phyloP scores from a whole-genome alignment of 1,140 invertebrate species.

The Aphaenogaster floridana region DNA sequence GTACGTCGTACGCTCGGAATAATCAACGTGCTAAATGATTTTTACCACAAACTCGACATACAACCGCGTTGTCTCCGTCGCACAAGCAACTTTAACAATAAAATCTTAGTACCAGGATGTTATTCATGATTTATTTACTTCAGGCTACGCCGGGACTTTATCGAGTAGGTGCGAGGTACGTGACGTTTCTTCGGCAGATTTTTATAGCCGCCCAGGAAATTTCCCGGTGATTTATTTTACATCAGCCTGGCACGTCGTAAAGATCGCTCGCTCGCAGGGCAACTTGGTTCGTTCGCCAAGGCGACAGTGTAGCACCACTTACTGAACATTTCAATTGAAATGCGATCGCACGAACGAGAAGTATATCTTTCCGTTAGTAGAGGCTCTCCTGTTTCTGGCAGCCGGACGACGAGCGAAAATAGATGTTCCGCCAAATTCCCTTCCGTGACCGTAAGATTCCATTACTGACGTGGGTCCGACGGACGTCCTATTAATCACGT shows the following conservation, averaged over 20 bases:
- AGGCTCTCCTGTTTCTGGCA: constrained; percentile 52
- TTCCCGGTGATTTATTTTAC: constrained; percentile 70
- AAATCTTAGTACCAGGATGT: not conserved
- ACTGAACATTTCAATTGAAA: constrained; percentile 69
- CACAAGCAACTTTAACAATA: constrained; percentile 34
- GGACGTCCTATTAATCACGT: constrained; percentile 67
- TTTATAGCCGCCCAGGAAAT: constrained; percentile 52
- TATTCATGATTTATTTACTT: constrained; percentile 52
- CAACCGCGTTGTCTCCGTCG: not conserved
- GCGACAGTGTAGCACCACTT: constrained; percentile 45
- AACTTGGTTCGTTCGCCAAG: constrained; percentile 34
- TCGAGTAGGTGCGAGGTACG: constrained; percentile 47
- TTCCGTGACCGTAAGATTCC: constrained; percentile 62
- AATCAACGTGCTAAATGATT: not conserved
- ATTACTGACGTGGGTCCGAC: constrained; percentile 62
- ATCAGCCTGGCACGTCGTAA: constrained; percentile 63
- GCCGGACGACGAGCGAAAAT: constrained; percentile 58
- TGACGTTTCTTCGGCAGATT: constrained; percentile 53
- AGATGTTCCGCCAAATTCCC: constrained; percentile 48
- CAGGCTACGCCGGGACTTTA: constrained; percentile 35
- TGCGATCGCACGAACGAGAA: constrained; percentile 71
- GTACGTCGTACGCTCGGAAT: not conserved
- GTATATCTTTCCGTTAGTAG: constrained; percentile 36
- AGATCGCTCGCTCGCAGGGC: constrained; percentile 44
- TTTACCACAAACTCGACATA: not conserved